A percentile compares a stretch with the other conserved stretches of the same genome.
phyloP scores from a whole-genome alignment of 1,140 invertebrate species.

The Camponotus vicinus region DNA sequence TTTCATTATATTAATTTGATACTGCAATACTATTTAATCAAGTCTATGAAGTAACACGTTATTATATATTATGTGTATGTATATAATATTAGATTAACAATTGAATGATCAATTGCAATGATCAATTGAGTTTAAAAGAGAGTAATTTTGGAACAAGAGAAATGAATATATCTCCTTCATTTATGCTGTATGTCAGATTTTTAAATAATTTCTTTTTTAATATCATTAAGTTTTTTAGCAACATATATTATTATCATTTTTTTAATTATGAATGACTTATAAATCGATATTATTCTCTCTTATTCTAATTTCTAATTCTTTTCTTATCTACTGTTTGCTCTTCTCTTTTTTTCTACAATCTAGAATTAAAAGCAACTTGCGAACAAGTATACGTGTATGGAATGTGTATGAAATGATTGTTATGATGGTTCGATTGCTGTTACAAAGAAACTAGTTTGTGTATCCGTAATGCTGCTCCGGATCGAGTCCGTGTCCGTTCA shows the following conservation, averaged over 20 bases:
- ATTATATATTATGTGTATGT: no score
- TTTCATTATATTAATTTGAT: neutral
- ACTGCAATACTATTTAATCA: neutral
- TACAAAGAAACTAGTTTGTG: constrained; percentile 22
- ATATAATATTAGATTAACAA: no score
- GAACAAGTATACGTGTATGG: neutral
- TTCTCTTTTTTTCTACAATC: neutral
- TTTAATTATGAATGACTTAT: neutral
- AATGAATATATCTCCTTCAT: no score
- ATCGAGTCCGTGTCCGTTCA: neutral
- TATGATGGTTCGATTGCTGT: neutral
- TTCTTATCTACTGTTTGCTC: neutral
- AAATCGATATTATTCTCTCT: neutral
- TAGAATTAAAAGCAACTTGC: constrained; percentile 8
- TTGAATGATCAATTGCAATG: no score
- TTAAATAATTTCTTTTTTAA: no score
- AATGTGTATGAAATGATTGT: neutral
- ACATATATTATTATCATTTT: no score
- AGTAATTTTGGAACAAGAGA: no score
- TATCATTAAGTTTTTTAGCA: no score
- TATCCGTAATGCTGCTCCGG: neutral
- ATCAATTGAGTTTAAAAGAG: no score
- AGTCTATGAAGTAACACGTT: neutral
- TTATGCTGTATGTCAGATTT: no score
- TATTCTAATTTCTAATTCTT: neutral